Conservation (phyloP, 2,888 invertebrate genomes). For the Temnothorax rugatulus region DNA sequence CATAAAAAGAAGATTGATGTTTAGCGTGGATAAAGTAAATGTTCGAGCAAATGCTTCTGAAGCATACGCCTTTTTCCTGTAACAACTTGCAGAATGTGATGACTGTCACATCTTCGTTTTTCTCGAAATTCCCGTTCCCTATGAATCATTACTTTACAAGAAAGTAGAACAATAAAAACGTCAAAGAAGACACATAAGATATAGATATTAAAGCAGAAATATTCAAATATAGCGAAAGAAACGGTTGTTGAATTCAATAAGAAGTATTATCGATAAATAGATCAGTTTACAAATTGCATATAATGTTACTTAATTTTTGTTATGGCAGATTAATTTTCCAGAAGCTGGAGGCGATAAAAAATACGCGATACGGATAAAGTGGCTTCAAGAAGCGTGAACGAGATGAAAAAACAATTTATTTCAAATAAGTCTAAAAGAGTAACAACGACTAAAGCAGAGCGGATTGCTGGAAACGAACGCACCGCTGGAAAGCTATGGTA, state of each 20-base stretch:
- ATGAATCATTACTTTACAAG: background rate
- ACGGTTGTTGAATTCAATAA: background rate
- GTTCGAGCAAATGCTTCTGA: background rate
- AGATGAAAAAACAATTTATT: background rate
- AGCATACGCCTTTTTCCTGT: background rate
- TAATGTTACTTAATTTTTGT: background rate
- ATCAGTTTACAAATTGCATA: background rate
- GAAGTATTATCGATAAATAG: background rate
- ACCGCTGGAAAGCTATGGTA: background rate
- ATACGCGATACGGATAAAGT: background rate
- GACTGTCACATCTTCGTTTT: background rate
- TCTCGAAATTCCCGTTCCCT: background rate
- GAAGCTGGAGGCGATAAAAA: background rate
- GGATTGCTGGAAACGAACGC: background rate
- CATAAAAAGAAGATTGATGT: constrained; percentile 14
- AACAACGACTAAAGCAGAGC: background rate
- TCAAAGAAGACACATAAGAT: background rate
- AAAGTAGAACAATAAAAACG: background rate
- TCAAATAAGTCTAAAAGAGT: background rate
- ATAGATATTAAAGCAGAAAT: background rate
- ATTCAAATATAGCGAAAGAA: constrained; percentile 1
- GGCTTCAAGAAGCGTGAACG: background rate
- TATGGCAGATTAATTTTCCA: background rate
- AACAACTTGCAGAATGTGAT: constrained; percentile 4
- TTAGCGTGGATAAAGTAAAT: background rate